Conservation (phyloP, 2,113 vertebrate species). For the Sorex araneus region DNA sequence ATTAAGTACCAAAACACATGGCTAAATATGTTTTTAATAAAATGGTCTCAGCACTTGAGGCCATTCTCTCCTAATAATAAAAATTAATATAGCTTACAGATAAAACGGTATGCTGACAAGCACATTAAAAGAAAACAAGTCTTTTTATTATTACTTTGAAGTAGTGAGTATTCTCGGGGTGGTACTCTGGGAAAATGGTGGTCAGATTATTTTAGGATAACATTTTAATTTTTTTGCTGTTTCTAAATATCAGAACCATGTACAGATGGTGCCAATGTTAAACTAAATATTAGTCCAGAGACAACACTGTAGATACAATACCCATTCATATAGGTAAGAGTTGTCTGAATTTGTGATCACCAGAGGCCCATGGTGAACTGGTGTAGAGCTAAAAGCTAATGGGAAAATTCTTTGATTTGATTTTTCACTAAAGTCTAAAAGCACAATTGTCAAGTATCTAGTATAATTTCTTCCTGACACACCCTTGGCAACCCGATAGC, state of each 20-base stretch:
- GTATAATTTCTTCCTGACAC: background rate
- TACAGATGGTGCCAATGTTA: conserved; percentile 4
- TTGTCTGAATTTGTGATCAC: background rate
- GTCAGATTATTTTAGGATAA: background rate
- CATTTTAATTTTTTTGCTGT: conserved; percentile 2
- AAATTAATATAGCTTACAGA: background rate
- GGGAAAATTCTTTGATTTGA: background rate
- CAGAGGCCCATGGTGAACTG: background rate
- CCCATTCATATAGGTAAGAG: background rate
- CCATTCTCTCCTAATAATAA: background rate
- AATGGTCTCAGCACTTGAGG: background rate
- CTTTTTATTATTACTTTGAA: conserved; percentile 4
- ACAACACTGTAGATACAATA: background rate
- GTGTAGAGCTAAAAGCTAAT: background rate
- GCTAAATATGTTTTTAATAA: background rate
- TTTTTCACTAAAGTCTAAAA: background rate
- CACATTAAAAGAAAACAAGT: background rate
- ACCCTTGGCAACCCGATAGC: background rate
- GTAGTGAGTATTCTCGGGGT: background rate
- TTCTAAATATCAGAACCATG: background rate
- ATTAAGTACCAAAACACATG: background rate
- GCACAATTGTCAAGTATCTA: conserved; percentile 1
- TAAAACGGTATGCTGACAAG: background rate
- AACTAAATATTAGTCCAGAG: background rate
- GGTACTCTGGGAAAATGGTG: background rate